A percentile compares a stretch with the other conserved stretches of the same genome.
phyloP scores from a whole-genome alignment of 2,797 vertebrate genomes.

The Rhinatrema bivittatum region DNA sequence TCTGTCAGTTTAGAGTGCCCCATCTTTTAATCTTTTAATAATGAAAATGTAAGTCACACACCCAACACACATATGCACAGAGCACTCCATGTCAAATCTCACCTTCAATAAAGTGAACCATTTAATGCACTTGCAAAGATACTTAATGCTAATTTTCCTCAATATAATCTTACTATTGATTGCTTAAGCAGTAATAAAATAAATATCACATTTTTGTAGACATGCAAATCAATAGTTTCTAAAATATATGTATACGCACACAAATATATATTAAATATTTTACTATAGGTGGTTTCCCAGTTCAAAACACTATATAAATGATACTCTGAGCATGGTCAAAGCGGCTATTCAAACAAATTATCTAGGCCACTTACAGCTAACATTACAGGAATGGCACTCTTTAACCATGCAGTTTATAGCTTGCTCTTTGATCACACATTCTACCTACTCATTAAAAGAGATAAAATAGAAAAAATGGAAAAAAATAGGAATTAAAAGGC shows the following conservation, averaged over 20 bases:
- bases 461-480: slow-evolving; percentile 39
- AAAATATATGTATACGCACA: too few relatives aligned
- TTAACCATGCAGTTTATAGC: slow-evolving; percentile 48
- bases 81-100: slow-evolving; percentile 32
- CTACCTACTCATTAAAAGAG: slow-evolving; percentile 45
- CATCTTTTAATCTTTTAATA: neutral
- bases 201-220: slow-evolving; percentile 29
- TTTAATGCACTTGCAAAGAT: slow-evolving; percentile 28
- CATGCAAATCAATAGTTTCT: slow-evolving; percentile 54
- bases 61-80: too few relatives aligned
- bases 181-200: slow-evolving; percentile 35
- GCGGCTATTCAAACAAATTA: slow-evolving; percentile 31
- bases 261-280: too few relatives aligned
- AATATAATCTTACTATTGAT: slow-evolving; percentile 18
- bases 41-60: slow-evolving; percentile 22
- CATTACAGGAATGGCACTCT: slow-evolving; percentile 42
- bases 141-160: slow-evolving; percentile 31
- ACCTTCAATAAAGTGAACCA: slow-evolving; percentile 34
- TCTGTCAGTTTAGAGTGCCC: slow-evolving; percentile 24
- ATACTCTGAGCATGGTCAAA: slow-evolving; percentile 53
- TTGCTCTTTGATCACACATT: slow-evolving; percentile 36
- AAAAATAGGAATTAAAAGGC: slow-evolving; percentile 57
- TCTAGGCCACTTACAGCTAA: slow-evolving; percentile 26
- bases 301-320: slow-evolving; percentile 35
- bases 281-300: slow-evolving; percentile 31